Conservation (phyloP, 2,888 invertebrate genomes). For the Ennomos quercinarius region DNA sequence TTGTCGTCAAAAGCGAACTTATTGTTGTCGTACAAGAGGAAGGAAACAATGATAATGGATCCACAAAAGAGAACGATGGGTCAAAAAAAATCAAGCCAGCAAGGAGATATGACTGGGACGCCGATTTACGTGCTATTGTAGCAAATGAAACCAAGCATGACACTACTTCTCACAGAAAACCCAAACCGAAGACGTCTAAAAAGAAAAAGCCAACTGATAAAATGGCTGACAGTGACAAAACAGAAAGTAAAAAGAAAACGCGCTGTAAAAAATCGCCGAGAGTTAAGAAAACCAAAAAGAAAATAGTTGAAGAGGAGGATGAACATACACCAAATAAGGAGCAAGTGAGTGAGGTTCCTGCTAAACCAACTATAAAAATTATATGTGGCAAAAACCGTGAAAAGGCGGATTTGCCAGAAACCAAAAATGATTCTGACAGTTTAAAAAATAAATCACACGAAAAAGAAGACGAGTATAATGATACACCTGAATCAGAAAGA, state of each 20-base stretch:
- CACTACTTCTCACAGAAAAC: constrained; percentile 24
- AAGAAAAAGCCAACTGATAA: constrained; percentile 43
- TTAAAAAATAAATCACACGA: constrained; percentile 51
- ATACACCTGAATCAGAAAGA: constrained; percentile 76
- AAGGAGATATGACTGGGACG: constrained; percentile 70
- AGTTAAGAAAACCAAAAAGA: constrained; percentile 47
- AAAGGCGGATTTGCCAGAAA: constrained; percentile 27
- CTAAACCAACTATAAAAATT: constrained; percentile 69
- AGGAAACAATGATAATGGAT: constrained; percentile 39
- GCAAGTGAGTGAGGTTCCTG: constrained; percentile 32
- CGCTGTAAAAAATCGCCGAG: constrained; percentile 39
- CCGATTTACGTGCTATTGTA: constrained; percentile 67
- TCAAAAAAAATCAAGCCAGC: constrained; percentile 36
- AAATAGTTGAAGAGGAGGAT: constrained; percentile 47
- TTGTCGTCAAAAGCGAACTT: constrained; percentile 40
- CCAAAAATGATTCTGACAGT: constrained; percentile 46
- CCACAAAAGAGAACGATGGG: constrained; percentile 46
- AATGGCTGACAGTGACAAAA: constrained; percentile 24
- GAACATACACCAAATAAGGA: constrained; percentile 18
- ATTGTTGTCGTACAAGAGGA: constrained; percentile 43
- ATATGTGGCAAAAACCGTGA: constrained; percentile 46
- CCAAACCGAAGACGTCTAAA: constrained; percentile 43
- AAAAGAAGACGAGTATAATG: constrained; percentile 51
- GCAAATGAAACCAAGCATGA: constrained; percentile 38
- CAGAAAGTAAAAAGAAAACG: constrained; percentile 32